Percentiles rank a stretch among this genome's conserved stretches.
These are phyloP conservation scores for Drosophila subsilvestris DNA, from an alignment of 2,888 invertebrate genomes.

Conservation along the genomic window DNA sequence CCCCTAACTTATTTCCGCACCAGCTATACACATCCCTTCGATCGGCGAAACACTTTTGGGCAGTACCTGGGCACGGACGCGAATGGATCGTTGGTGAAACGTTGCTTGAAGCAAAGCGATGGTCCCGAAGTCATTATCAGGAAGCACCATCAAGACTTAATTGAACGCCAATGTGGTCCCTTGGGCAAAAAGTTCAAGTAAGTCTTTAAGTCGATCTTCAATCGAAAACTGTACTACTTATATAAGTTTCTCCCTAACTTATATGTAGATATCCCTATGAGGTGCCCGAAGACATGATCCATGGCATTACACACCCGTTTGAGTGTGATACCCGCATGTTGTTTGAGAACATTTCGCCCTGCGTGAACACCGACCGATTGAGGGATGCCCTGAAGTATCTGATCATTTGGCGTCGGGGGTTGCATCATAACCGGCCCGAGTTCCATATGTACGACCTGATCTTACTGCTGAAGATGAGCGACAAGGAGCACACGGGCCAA, in stretches of 20 bases:
- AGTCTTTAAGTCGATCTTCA: neutral
- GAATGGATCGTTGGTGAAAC: neutral
- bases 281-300: slow-evolving; percentile 46
- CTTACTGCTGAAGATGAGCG: slow-evolving; percentile 55
- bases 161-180: neutral
- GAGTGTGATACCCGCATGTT: slow-evolving; percentile 65
- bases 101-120: neutral
- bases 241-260: neutral
- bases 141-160: neutral
- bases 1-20: neutral
- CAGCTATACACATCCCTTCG: neutral
- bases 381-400: slow-evolving; percentile 64
- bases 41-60: neutral
- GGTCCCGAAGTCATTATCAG: neutral
- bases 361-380: slow-evolving; percentile 44
- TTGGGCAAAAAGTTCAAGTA: slow-evolving; percentile 51
- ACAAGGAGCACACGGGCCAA: slow-evolving; percentile 54
- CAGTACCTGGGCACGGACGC: neutral
- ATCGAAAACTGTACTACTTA: too few relatives aligned
- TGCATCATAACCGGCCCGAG: slow-evolving; percentile 57
- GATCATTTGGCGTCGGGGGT: slow-evolving; percentile 63
- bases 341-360: slow-evolving; percentile 61
- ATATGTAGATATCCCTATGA: slow-evolving; percentile 57
- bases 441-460: slow-evolving; percentile 69
- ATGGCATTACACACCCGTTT: slow-evolving; percentile 49